Conservation (phyloP, 2,888 invertebrate species). For the Enoplolaimus lenunculus region DNA sequence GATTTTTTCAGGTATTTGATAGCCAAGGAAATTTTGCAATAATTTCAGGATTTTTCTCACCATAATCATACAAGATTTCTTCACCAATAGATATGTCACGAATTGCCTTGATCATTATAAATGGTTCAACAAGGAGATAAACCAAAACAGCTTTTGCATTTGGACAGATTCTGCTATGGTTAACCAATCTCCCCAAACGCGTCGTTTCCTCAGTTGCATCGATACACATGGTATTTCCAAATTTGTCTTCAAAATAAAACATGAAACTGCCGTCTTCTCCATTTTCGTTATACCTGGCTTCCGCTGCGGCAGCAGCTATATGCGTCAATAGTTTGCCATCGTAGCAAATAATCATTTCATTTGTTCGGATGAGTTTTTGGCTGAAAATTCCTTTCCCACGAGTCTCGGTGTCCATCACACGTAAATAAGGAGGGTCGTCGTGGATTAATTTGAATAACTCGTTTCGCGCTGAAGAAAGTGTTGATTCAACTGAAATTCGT, state of each 20-base stretch:
- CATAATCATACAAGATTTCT: constrained; percentile 92
- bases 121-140: constrained; percentile 56
- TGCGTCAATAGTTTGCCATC: constrained; percentile 74
- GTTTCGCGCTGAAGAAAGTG: too few species aligned
- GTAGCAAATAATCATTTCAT: constrained; percentile 90
- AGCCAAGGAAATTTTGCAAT: constrained; percentile 86
- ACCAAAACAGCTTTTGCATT: constrained; percentile 74
- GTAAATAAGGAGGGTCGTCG: too few species aligned
- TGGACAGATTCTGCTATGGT: constrained; percentile 72
- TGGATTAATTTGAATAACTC: too few species aligned
- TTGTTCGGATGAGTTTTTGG: constrained; percentile 59
- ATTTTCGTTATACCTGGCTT: constrained; percentile 64
- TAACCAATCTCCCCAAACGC: constrained; percentile 74
- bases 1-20: too few species aligned
- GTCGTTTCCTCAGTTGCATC: constrained; percentile 84
- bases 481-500: too few species aligned
- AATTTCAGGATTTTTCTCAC: constrained; percentile 78
- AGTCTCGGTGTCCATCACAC: too few species aligned
- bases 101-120: constrained; percentile 72
- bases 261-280: constrained; percentile 81
- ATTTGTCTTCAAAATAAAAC: constrained; percentile 88
- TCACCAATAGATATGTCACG: constrained; percentile 67
- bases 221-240: constrained; percentile 82
- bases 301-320: constrained; percentile 63
- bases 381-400: constrained; percentile 82